Evolutionary conservation across 2,888 invertebrate genomes (phyloP).

Genomic region (Cybosia mesomella): DNA sequence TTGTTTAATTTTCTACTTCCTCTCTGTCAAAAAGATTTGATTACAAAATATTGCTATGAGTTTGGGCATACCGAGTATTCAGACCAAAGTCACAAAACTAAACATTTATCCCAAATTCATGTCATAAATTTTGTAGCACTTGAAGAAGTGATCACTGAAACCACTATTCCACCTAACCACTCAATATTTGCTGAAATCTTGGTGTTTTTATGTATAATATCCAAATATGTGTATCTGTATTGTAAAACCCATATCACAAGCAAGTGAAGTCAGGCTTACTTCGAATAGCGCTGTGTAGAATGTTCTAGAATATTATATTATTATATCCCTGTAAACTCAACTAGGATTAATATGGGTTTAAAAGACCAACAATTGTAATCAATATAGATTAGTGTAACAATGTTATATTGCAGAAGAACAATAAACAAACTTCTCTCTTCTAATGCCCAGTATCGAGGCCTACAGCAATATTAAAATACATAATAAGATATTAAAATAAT

Average conservation of each 20-base stretch:
- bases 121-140: too few species aligned
- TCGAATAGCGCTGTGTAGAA: background rate
- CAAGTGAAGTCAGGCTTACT: background rate
- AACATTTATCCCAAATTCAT: too few species aligned
- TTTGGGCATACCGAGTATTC: background rate
- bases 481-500: too few species aligned
- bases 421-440: too few species aligned
- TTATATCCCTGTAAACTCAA: too few species aligned
- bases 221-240: background rate
- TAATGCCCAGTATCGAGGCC: too few species aligned
- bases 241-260: background rate
- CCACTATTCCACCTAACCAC: background rate
- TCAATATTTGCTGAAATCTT: background rate
- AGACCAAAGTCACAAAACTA: background rate
- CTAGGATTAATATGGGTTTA: too few species aligned
- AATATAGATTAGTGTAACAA: too few species aligned
- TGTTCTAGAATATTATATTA: background rate
- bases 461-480: too few species aligned
- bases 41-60: background rate
- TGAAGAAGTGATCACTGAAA: too few species aligned
- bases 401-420: too few species aligned
- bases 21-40: background rate
- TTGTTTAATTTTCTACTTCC: background rate
- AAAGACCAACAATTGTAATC: too few species aligned
- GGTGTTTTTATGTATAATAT: background rate